Evolutionary conservation across 2,888 invertebrate species (phyloP), one percentile per base, ranked within the genome.

Genomic region (Leucophenga maculata): DNA sequence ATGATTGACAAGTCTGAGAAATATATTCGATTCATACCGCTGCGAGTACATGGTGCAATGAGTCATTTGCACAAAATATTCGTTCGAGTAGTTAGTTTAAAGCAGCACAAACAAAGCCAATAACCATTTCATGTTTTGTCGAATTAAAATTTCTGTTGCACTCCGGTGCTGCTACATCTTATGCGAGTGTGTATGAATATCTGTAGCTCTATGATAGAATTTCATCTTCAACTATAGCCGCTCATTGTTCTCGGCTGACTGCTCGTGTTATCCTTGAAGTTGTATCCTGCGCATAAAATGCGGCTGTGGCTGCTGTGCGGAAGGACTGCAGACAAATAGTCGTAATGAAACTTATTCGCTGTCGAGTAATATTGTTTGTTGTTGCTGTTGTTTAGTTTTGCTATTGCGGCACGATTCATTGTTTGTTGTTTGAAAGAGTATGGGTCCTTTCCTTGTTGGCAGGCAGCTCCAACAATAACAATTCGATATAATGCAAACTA

Each of bases 401-500:
- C 32, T 77, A 75, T 73, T 77, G 77, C 71, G 70, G 74, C 72
- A 68, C 65, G 57, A 48, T 67, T 66, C 55, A 55, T 66, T 70
- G 62, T 65, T 26, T 62, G 62, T 48, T 13, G 57, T 4, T 11
- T 22, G 46, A 52, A 46, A 48, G 44, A 57, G 54, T n/a, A 8
- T n/a, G 20, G 11, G 22, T 13, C 26, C 39, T 39, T 39, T 8
- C 11, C 11, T 39, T 8, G 16, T 18, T 16, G 26, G 72, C 74
- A 72, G 26, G 72, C 74, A 72, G 69, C 74, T 75, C 73, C 78
- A 74, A 80, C 82, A 83, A 79, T 78, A 74, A 80, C 82, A 83
- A 79, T 83, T 82, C 84, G 82, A 81, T 79, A 79, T 82, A 84
- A 82, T 83, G 81, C 80, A 86, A 86, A 86, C 86, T 86, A 86